Evolutionary conservation across 2,888 invertebrate genomes (phyloP), one percentile per base, ranked within the genome.

Genomic region (Drosophila vallismaia): DNA sequence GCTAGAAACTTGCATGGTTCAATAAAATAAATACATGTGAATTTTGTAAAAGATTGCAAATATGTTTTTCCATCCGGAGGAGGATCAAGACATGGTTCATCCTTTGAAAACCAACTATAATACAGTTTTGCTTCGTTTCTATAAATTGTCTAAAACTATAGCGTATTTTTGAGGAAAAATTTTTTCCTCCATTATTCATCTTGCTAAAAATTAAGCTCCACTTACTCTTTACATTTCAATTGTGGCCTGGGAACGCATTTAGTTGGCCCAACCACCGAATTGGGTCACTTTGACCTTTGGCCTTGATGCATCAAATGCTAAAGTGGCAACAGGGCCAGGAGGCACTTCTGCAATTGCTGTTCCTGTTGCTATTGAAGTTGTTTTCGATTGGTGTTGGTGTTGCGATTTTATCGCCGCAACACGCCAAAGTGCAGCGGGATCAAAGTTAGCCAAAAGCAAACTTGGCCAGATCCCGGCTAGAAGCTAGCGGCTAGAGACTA

Each of bases 241-340:
- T 86, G 80, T 66, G 49, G 63, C 77, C 70, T 88, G 88, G 77
- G 77, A 83, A 88, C 63, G 77, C 77, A 77, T 54, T 70, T 42
- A 53, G 62, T 64, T 49, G 36, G 42, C 58, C 58, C 42, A 19
- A 83, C 75, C 87, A 86, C 58, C 51, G 71, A 88, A 83, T 86
- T 83, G 87, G 88, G 83, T 87, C 88, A 88, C 71, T 83, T 66
- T 83, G 87, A 88, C 85, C 83, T 88, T 83, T 83, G 53, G 82
- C 83, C 88, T 83, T 88, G 88, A 50, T 74, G 57, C 66, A 57
- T 53, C 59, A 57, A 76, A 71, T 48, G 57, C 67, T 46, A 52
- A 56, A 58, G 54, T 38, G 68, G 48, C 45, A 55, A 40, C 64
- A 55, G 38, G 50, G 45, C 38, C 29, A 52, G 49, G 33, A 55